Conservation (phyloP, 2,888 invertebrate genomes). For the Podabrus alpinus region DNA sequence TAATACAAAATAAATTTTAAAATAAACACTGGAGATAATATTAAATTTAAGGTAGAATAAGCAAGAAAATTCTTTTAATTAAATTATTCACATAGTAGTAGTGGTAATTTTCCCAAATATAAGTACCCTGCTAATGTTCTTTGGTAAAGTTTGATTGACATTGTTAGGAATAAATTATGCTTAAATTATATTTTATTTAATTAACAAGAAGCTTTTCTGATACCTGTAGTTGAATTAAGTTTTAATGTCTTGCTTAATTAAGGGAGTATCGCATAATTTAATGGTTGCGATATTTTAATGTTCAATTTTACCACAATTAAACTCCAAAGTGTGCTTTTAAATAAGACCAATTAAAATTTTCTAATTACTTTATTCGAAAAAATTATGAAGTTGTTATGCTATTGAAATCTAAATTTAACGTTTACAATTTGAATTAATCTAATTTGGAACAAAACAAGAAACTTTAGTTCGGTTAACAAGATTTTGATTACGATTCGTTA, state of each 20-base stretch:
- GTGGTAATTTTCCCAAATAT: not conserved
- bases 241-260: not conserved
- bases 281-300: not conserved
- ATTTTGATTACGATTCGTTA: not conserved
- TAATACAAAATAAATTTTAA: not conserved
- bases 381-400: not conserved
- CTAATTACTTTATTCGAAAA: not conserved
- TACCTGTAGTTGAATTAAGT: not conserved
- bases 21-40: not conserved
- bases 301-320: not conserved
- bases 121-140: not conserved
- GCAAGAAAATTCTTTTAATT: not conserved
- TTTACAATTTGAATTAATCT: constrained; percentile 2
- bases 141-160: not conserved
- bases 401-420: not conserved
- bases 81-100: not conserved
- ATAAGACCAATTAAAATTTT: not conserved
- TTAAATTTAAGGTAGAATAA: not conserved
- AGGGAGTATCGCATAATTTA: not conserved
- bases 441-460: not conserved
- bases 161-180: not conserved
- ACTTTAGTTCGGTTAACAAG: not conserved
- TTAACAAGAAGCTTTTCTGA: not conserved
- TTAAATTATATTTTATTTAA: not conserved
- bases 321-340: not conserved